Evolutionary conservation across 2,797 vertebrate species (phyloP), one percentile per base, ranked within the genome.

Genomic region (Myotis myotis): DNA sequence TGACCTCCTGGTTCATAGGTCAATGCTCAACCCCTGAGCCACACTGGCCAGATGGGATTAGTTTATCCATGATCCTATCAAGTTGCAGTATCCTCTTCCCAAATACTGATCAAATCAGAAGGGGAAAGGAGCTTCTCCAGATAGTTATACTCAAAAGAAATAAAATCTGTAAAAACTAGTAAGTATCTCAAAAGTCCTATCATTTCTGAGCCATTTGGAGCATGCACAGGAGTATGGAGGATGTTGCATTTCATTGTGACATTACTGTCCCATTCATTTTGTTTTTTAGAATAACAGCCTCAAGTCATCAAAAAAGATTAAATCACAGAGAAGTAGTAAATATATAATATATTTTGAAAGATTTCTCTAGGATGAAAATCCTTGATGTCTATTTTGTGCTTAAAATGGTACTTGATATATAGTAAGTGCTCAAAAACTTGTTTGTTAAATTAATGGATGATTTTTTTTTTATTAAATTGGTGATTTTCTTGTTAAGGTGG

Each of bases 301-400:
- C 30, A 49, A 60, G 57, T 70, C n/a, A 44, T 70, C 23, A 53
- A 62, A 41, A 92, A 62, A 78, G 36, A 44, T 92, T 30, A 83
- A 51, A 41, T 79, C 55, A 84, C 72, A 72, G 8, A 38, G 10
- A 70, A 72, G 71, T 28, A 38, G 9, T 47, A 84, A 72, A 55
- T 70, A 7, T 25, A 16, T 36, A 55, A 82, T 57, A 70, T 33
- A 28, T 75, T 82, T 76, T 76, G 28, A 76, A 82, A 41, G 8
- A 60, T 23, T 49, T 70, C n/a, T 23, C 23, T 82, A 41, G 28
- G 12, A 7, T 36, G 22, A 70, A 60, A 33, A 53, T 60, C 49
- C 36, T 82, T 82, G 30, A 64, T 72, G 19, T 33, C 36, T 75
- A 41, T 33, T 30, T 75, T 75, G 20, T 17, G 36, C 83, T 74